Base-by-base conservation (phyloP, 1,140 invertebrate genomes). In the Listronotus bonariensis region DNA sequence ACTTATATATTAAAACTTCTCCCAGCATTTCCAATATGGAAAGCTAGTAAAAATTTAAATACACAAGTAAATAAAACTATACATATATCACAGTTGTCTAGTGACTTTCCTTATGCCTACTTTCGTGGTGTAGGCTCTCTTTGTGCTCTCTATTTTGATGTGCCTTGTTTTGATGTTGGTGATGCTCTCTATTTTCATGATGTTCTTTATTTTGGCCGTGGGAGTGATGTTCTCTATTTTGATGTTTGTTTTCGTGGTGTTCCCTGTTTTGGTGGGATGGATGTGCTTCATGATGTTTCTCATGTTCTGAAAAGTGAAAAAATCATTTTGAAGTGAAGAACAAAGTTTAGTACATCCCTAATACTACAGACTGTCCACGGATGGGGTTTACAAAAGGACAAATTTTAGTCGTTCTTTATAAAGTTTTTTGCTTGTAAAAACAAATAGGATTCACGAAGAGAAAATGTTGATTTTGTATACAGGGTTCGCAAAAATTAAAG, bases 151-250 rank as follows among this genome's bases (percentile, higher is more conserved):
- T 42, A 4, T 55, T 26, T 49, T 49, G 1, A 18, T 49, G 46
- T 49, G 6, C 20, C 18, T 20, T 49, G 0, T 26, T 32, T 26
- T 45, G 36, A 0, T 1, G 54, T 8, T 38, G 17, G 32, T 36
- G 34, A 36, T 60, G 58, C 36, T 26, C 48, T 14, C 34, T 58
- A 15, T 48, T 58, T 58, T 60, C 46, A 10, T 60, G 53, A 26
- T 55, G 53, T 7, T 55, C 34, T 12, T 8, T 36, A 8, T 36
- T 36, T 36, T 36, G 34, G 53, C 17, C 3, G 9, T 31, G 15
- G 9, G 11, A 1, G 6, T 15, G 7, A n/a, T 45, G 42, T 17
- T 15, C 31, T 26, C 34, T 53, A 26, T 53, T 40, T 11, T 53
- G 51, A 11, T 53, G 31, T 12, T 53, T 26, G 10, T 53, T 7